These are phyloP conservation scores for Standfussiana lucernea DNA, from an alignment of 2,888 invertebrate species.

Conservation along the genomic window DNA sequence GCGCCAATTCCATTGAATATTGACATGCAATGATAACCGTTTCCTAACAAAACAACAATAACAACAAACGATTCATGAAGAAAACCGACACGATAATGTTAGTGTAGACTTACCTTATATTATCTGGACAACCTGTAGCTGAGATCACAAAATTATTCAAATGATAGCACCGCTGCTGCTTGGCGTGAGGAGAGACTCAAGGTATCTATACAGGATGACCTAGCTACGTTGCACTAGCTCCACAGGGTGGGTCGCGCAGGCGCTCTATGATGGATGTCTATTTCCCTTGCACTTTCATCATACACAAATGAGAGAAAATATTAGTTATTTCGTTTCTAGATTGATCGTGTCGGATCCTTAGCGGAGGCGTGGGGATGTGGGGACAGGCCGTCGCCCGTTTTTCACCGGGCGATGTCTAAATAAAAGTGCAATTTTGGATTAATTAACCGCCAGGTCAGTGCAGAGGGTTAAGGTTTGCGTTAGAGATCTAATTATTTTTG, in stretches of 20 bases:
- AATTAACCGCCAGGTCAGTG: too few species aligned
- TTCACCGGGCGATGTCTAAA: not conserved
- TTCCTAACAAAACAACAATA: not conserved
- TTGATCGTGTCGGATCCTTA: conserved; percentile 1
- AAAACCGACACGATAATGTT: not conserved
- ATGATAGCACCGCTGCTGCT: not conserved
- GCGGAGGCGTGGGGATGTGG: not conserved
- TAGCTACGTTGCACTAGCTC: not conserved
- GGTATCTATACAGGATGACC: not conserved
- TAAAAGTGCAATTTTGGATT: not conserved
- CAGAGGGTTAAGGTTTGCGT: too few species aligned
- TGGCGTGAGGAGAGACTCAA: not conserved
- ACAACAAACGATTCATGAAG: not conserved
- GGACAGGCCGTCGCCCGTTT: not conserved
- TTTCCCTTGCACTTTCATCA: conserved; percentile 23
- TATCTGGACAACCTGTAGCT: not conserved
- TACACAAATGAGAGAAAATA: conserved; percentile 9
- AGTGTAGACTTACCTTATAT: not conserved
- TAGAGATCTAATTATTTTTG: too few species aligned
- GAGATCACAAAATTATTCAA: not conserved
- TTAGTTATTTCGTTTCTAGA: not conserved
- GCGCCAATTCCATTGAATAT: conserved; percentile 1
- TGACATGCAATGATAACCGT: not conserved
- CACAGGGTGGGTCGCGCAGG: conserved; percentile 37
- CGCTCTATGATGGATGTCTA: conserved; percentile 8